Percentiles rank a stretch among this genome's conserved stretches.
phyloP scores from a whole-genome alignment of 2,888 invertebrate species.

The Ptycholaimellus sp. region DNA sequence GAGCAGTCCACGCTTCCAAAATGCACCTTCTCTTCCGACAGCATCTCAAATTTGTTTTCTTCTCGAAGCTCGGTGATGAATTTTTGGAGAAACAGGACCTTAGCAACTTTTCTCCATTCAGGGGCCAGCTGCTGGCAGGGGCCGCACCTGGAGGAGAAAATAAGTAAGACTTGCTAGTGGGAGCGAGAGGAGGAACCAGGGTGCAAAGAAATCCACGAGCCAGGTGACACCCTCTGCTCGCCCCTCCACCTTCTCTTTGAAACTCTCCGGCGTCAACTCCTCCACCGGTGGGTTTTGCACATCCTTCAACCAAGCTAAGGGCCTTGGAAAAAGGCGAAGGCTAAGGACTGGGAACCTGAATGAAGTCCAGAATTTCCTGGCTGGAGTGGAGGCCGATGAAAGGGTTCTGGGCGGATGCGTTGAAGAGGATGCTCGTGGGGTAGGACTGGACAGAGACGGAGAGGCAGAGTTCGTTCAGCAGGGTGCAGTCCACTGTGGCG shows the following conservation, averaged over 20 bases:
- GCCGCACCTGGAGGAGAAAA: too few relatives aligned
- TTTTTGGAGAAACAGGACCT: constrained; percentile 26
- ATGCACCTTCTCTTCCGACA: constrained; percentile 33
- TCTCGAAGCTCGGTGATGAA: constrained; percentile 11
- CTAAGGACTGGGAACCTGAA: constrained; percentile 29
- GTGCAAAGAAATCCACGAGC: constrained; percentile 47
- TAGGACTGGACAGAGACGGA: constrained; percentile 29
- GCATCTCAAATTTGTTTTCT: constrained; percentile 6
- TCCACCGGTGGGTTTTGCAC: constrained; percentile 34
- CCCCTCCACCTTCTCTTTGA: constrained; percentile 33
- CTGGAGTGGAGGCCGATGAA: constrained; percentile 40
- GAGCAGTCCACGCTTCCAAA: constrained; percentile 46
- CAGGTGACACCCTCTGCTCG: constrained; percentile 38
- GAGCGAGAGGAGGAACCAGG: too few relatives aligned
- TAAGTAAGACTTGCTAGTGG: too few relatives aligned
- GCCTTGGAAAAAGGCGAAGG: not conserved
- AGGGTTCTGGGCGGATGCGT: constrained; percentile 34
- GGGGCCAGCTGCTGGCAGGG: constrained; percentile 45
- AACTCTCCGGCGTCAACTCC: constrained; percentile 35
- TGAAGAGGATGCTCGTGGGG: constrained; percentile 45
- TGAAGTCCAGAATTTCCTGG: constrained; percentile 40
- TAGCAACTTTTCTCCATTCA: constrained; percentile 43
- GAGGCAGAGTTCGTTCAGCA: constrained; percentile 37
- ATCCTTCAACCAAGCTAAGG: constrained; percentile 11
- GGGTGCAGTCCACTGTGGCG: constrained; percentile 45